Evolutionary conservation across 2,113 vertebrate genomes (phyloP).

Genomic region (Mesitornis unicolor): DNA sequence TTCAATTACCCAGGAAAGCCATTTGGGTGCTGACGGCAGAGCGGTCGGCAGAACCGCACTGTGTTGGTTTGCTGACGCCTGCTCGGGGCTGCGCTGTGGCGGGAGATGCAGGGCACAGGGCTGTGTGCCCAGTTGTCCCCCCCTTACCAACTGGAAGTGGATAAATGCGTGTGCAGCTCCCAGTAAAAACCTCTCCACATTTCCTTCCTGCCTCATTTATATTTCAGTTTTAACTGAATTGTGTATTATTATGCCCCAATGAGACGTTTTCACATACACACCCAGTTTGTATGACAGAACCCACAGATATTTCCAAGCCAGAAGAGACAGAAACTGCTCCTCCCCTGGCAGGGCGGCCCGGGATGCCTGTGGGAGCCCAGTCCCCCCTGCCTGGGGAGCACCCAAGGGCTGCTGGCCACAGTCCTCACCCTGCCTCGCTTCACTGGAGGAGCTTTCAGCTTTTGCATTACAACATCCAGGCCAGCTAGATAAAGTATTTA

Average conservation of each 20-base stretch:
- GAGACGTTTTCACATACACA: too few relatives aligned
- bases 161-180: accelerated
- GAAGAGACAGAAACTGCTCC: too few relatives aligned
- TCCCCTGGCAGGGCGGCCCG: too few relatives aligned
- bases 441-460: too few relatives aligned
- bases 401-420: too few relatives aligned
- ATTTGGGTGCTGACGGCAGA: background rate
- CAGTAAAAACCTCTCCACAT: background rate
- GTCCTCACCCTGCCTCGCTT: background rate
- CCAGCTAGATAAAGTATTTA: background rate
- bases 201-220: background rate
- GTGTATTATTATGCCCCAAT: too few relatives aligned
- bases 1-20: background rate
- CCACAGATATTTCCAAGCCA: background rate
- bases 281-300: background rate
- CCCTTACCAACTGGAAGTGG: background rate
- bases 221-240: background rate
- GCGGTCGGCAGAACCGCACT: accelerated
- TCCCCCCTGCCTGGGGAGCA: too few relatives aligned
- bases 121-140: too few relatives aligned
- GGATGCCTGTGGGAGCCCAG: too few relatives aligned
- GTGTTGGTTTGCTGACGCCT: too few relatives aligned
- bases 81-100: too few relatives aligned
- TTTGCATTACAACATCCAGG: background rate
- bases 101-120: too few relatives aligned